phyloP scores from a whole-genome alignment of 2,888 invertebrate species.

The Folsomia candida region DNA sequence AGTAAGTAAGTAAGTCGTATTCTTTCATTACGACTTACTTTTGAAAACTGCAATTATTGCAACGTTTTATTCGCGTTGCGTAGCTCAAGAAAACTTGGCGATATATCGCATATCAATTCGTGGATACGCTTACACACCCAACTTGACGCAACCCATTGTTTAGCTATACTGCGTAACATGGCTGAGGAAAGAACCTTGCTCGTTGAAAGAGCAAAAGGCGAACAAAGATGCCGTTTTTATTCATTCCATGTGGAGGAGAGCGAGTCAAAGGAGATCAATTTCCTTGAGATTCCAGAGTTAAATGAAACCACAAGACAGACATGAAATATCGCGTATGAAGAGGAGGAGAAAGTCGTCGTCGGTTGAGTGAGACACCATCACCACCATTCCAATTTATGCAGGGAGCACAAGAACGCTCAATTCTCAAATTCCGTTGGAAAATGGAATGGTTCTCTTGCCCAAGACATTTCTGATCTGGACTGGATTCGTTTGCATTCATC shows the following conservation, averaged over 20 bases:
- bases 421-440: neutral
- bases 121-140: too few species aligned
- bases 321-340: neutral
- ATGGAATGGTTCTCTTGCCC: neutral
- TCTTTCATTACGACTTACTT: too few species aligned
- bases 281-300: conserved; percentile 15
- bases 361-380: neutral
- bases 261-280: conserved; percentile 18
- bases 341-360: neutral
- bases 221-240: neutral
- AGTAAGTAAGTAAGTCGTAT: too few species aligned
- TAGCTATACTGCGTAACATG: too few species aligned
- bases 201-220: too few species aligned
- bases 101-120: too few species aligned
- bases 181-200: too few species aligned
- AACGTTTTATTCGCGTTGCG: too few species aligned
- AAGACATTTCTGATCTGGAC: conserved; percentile 3
- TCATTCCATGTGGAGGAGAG: neutral
- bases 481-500: conserved; percentile 6
- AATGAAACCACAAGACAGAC: conserved; percentile 11
- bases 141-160: too few species aligned
- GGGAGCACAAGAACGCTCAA: neutral
- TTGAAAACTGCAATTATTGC: too few species aligned
- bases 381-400: neutral
- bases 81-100: too few species aligned